Evolutionary conservation across 2,797 vertebrate genomes (phyloP), one percentile per base, ranked within the genome.

Genomic region (Xiphophorus birchmanni): DNA sequence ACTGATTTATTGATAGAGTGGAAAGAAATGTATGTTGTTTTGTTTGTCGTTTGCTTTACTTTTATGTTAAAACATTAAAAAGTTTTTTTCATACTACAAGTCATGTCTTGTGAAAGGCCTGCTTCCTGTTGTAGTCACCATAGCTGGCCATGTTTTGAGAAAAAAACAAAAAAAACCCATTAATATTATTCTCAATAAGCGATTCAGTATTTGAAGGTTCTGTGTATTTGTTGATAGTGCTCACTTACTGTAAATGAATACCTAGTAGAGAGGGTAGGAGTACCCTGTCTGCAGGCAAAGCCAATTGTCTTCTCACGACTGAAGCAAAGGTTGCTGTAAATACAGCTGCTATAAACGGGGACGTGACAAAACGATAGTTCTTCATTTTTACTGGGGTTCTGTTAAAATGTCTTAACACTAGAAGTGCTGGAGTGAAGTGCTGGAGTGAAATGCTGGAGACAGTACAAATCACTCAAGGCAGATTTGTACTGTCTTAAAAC

Each of bases 221-320:
- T 92, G 87, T 87, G 84, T 90, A 91, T 92, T 93, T 91, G 88
- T 92, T 80, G 86, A 85, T 56, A 37, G 78, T 71, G 65, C 85
- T 90, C 78, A 79, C 85, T 88, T 78, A 80, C 80, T 90, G 84
- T 79, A 84, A 87, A 78, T 73, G 75, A 88, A 86, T 83, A 82
- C 82, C 76, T 84, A 69, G n/a, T 60, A 80, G 84, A 82, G 85
- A 73, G 83, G 82, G 81, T 72, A 73, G 83, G 79, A 88, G 87
- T 80, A 82, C 18, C 32, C 80, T 58, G 82, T 79, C 86, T 83
- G 81, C 84, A 87, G 86, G 77, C 84, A 82, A 82, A 87, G 80
- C 86, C 75, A 75, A 69, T 63, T 82, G 86, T 90, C 86, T 82
- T 81, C 76, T 84, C 88, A 79, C 75, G 73, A 80, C 83, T 79